phyloP scores from a whole-genome alignment of 2,113 vertebrate species.

The Entomyzon cyanotis region DNA sequence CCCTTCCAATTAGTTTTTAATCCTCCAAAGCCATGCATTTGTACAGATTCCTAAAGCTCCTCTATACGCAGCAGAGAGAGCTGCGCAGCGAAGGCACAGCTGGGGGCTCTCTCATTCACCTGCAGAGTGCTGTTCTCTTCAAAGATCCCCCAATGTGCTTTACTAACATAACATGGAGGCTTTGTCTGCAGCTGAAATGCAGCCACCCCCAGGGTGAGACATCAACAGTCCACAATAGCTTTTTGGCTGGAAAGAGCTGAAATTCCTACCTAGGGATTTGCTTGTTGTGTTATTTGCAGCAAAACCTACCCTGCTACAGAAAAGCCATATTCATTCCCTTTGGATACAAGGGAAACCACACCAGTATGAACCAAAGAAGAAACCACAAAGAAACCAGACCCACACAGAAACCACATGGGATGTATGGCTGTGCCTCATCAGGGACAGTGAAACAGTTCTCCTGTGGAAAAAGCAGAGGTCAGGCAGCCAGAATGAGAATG shows the following conservation, averaged over 20 bases:
- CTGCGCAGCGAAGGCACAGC: not conserved
- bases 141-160: not conserved
- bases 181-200: not conserved
- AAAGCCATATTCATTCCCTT: not conserved
- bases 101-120: not conserved
- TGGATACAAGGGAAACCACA: not conserved
- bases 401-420: not conserved
- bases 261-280: not conserved
- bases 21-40: not conserved
- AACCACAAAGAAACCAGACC: not conserved
- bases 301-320: not conserved
- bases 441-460: not conserved
- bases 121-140: not conserved
- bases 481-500: not conserved
- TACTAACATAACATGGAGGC: not conserved
- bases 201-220: not conserved
- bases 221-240: not conserved
- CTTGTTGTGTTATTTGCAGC: not conserved
- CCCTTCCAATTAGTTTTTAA: conserved; percentile 33
- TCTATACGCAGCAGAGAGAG: not conserved
- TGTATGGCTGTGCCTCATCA: not conserved
- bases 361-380: not conserved
- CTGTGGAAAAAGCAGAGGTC: not conserved
- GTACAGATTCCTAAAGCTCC: not conserved
- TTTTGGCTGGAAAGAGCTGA: not conserved